phyloP scores from a whole-genome alignment of 2,797 vertebrate species.

The Enteromius paludinosus region DNA sequence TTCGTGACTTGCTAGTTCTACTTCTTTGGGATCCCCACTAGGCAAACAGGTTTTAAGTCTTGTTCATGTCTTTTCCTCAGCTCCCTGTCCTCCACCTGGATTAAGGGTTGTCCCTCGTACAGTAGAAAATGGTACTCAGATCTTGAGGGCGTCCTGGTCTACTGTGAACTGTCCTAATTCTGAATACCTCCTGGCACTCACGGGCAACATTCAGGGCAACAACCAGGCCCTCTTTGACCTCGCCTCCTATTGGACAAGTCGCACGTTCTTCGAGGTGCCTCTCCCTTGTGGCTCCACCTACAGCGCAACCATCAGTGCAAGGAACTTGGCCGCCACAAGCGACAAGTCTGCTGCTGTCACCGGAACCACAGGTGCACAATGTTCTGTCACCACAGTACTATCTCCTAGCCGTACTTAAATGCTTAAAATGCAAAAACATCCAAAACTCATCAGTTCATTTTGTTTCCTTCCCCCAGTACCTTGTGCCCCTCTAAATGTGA shows the following conservation, averaged over 20 bases:
- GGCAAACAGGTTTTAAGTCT: background rate
- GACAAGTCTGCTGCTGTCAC: slow-evolving; percentile 61
- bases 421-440: background rate
- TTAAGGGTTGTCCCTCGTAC: slow-evolving; percentile 66
- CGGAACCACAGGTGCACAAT: slow-evolving; percentile 75
- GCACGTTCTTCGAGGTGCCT: slow-evolving; percentile 75
- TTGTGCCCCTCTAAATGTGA: slow-evolving; percentile 71
- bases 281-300: slow-evolving; percentile 79
- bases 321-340: slow-evolving; percentile 70
- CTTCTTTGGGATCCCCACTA: background rate
- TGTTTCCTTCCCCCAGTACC: slow-evolving; percentile 69
- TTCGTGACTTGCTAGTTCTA: background rate
- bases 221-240: slow-evolving; percentile 66
- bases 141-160: slow-evolving; percentile 73
- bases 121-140: slow-evolving; percentile 63
- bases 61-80: slow-evolving; percentile 59
- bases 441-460: background rate
- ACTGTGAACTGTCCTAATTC: slow-evolving; percentile 63
- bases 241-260: slow-evolving; percentile 77
- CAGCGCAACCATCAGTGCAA: slow-evolving; percentile 71
- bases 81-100: slow-evolving; percentile 75
- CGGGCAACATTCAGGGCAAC: slow-evolving; percentile 72
- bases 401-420: background rate
- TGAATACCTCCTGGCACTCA: slow-evolving; percentile 71
- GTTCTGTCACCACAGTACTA: background rate